Percentiles rank a stretch among this genome's conserved stretches.
Evolutionary conservation across 2,797 vertebrate species (phyloP).

Genomic region (Orientallactaga sibirica): DNA sequence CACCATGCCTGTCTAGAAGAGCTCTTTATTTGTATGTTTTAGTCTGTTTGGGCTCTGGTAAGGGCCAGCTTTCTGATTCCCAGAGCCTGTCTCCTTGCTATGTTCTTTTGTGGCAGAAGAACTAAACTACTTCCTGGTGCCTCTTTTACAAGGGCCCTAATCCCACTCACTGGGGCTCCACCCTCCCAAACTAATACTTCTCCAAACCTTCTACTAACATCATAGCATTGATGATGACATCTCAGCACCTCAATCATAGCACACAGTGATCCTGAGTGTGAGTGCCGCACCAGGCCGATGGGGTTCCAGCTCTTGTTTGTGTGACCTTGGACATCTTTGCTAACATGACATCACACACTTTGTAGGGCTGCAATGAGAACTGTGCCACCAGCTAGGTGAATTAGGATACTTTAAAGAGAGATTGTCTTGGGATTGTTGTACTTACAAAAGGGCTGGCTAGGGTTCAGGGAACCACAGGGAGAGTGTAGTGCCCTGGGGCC

Average conservation of each 20-base stretch:
- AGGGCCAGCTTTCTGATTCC: not conserved
- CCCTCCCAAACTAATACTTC: not conserved
- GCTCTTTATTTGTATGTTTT: not conserved
- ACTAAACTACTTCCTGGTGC: too few relatives aligned
- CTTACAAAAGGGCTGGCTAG: not conserved
- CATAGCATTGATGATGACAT: not conserved
- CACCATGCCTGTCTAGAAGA: not conserved
- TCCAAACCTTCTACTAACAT: not conserved
- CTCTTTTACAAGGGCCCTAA: not conserved
- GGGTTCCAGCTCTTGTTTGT: not conserved
- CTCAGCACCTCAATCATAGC: not conserved
- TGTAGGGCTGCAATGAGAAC: not conserved
- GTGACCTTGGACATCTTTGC: not conserved
- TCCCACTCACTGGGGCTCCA: not conserved
- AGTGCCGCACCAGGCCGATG: not conserved
- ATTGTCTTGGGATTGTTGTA: not conserved
- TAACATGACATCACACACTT: not conserved
- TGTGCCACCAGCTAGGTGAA: not conserved
- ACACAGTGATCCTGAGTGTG: not conserved
- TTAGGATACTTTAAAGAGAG: not conserved
- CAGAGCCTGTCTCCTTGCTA: too few relatives aligned
- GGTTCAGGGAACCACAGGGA: not conserved
- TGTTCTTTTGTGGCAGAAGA: too few relatives aligned
- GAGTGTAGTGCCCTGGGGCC: not conserved
- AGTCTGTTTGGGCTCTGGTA: not conserved